Conservation (phyloP, 2,113 vertebrate genomes). For the Hiodon alosoides region DNA sequence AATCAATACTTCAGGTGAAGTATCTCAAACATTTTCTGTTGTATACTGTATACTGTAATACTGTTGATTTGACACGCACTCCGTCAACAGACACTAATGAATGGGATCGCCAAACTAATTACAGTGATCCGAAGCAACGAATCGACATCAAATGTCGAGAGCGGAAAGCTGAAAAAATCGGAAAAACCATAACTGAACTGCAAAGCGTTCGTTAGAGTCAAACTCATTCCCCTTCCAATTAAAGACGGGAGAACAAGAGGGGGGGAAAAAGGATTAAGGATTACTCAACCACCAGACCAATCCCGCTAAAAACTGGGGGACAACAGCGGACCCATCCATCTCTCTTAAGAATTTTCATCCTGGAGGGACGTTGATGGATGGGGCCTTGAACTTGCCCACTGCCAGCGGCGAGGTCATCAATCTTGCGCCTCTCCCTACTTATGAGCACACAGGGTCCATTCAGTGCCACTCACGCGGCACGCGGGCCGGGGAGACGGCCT, state of each 20-base stretch:
- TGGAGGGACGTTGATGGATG: conserved; percentile 21
- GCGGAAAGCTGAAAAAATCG: too few species aligned
- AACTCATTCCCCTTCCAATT: not conserved
- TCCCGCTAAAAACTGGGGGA: conserved; percentile 8
- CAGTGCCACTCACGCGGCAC: not conserved
- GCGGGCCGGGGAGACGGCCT: not conserved
- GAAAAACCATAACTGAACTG: too few species aligned
- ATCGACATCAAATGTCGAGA: too few species aligned
- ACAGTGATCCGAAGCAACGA: too few species aligned
- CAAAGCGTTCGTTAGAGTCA: not conserved
- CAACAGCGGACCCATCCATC: conserved; percentile 12
- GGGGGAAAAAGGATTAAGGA: not conserved
- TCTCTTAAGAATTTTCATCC: conserved; percentile 16
- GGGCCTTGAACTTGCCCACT: conserved; percentile 16
- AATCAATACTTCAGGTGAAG: too few species aligned
- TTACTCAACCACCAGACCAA: conserved; percentile 15
- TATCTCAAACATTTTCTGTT: too few species aligned
- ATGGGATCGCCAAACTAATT: too few species aligned
- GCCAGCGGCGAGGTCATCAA: conserved; percentile 16
- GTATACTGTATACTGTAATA: too few species aligned
- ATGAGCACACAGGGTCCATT: not conserved
- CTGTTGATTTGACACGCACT: too few species aligned
- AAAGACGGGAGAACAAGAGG: not conserved
- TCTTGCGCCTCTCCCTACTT: conserved; percentile 4
- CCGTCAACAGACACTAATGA: too few species aligned